Evolutionary conservation across 1,140 invertebrate species (phyloP), one percentile per base, ranked within the genome.

Genomic region (Drusus annulatus): DNA sequence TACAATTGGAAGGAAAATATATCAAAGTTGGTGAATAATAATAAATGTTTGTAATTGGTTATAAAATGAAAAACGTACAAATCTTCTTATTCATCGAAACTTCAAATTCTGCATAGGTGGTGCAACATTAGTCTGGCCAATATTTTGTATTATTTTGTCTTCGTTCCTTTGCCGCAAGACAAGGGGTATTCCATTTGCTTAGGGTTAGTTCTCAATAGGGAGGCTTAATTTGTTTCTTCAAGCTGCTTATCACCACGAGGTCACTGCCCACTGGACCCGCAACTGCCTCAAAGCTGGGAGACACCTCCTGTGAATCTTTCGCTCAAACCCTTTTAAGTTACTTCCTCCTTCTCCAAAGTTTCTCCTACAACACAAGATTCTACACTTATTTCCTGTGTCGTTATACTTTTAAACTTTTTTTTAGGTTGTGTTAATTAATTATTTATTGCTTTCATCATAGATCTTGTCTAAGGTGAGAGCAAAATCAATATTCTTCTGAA

Each of bases 381-480:
- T 62, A 19, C 58, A n/a, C n/a, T 62, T 62, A 25, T 65, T 65
- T 65, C 62, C 25, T 65, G 52, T 65, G 23, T 65, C 23, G 23
- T 65, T 65, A 15, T 65, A 23, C 36, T 65, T 65, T 65, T 31
- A 50, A 50, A 19, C 52, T 74, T 36, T 74, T 74, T 74, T 74
- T 74, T 74, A 74, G 50, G 69, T 74, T 74, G 23, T 74, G 21
- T 74, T 54, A 8, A 56, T 74, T 25, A 16, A 54, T 54, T 74
- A 56, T 74, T 74, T 74, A 74, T 74, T 74, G 69, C 69, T 56
- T 74, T n/a, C 52, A 74, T 74, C 28, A 31, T 74, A 74, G 69
- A 56, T 56, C 25, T 25, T 25, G 25, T 74, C 69, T 74, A 74
- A 56, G 25, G 25, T 74, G 52, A 54, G 54, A 56, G 69, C 69